A percentile compares a stretch with the other conserved stretches of the same genome.
phyloP scores from a whole-genome alignment of 1,140 invertebrate species.

The Cotesia typhae region DNA sequence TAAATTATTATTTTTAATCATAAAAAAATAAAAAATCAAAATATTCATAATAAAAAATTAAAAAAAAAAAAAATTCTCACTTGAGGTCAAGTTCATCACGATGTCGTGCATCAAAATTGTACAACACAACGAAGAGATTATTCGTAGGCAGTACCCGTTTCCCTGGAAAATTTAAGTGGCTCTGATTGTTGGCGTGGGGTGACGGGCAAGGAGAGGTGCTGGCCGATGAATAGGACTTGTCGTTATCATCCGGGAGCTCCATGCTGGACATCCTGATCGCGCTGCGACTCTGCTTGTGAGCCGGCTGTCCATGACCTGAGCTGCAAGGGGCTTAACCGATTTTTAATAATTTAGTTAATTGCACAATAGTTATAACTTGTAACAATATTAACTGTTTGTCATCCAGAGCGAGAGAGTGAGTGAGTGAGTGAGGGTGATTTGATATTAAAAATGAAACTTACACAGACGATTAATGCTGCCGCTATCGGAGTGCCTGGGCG shows the following conservation, averaged over 20 bases:
- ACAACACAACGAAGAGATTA: conserved; percentile 93
- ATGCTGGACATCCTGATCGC: conserved; percentile 89
- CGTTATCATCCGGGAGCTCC: conserved; percentile 89
- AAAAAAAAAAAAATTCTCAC: conserved; percentile 62
- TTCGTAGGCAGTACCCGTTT: conserved; percentile 77
- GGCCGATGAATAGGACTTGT: conserved; percentile 89
- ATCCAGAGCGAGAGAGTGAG: background rate
- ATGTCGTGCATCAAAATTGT: conserved; percentile 94
- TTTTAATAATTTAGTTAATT: conserved; percentile 3
- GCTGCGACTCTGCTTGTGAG: conserved; percentile 66
- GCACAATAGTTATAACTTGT: background rate
- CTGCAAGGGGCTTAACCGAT: conserved; percentile 83
- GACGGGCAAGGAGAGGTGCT: conserved; percentile 92
- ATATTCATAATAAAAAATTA: background rate
- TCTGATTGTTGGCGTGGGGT: conserved; percentile 68
- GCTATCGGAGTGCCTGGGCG: conserved; percentile 66
- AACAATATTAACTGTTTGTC: background rate
- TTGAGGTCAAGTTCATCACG: conserved; percentile 94
- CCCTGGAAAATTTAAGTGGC: conserved; percentile 57
- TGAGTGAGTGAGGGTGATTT: background rate
- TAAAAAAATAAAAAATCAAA: background rate
- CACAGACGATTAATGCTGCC: conserved; percentile 69
- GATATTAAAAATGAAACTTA: conserved; percentile 45
- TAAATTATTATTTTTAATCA: no score
- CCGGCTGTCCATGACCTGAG: conserved; percentile 70